Evolutionary conservation across 1,140 invertebrate genomes (phyloP), one percentile per base, ranked within the genome.

Genomic region (Steinernema feltiae): DNA sequence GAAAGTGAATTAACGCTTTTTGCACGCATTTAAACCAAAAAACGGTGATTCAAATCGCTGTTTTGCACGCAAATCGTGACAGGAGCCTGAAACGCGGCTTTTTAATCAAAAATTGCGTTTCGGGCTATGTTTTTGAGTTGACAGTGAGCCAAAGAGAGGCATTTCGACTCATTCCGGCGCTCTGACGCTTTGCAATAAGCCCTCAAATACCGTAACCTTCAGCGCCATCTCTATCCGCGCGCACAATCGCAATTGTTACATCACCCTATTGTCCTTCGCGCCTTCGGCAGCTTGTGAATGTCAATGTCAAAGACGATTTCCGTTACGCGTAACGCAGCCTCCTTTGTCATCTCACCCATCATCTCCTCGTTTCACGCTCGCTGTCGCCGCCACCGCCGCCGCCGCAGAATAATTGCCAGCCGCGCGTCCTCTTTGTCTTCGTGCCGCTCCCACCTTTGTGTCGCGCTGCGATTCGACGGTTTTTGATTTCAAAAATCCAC

Each of bases 341-440:
- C 35, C 35, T 41, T 41, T 41, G 35, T 41, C 35, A 41, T 41
- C 35, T 7, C 35, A 7, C 35, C 18, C 35, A 7, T 41, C 35
- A 7, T 7, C 35, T 41, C 35, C 35, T 41, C 35, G 18, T 41
- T 41, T 41, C 35, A 41, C 35, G 35, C 35, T 41, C 35, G 35
- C 18, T 18, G 18, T 41, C 18, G 35, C 35, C 35, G 35, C 35
- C 18, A n/a, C 18, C 24, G 53, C 24, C 53, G 24, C 15, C 53
- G 53, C 15, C 2, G 53, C 53, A 63, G 24, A 63, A 63, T 63
- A 63, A 63, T 63, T 63, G 53, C 53, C 53, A 63, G 53, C 53
- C 53, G 53, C 53, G 53, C 24, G 53, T 27, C 3, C 24, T 21
- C 24, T 63, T 63, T 7, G 7, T 21, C 24, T 27, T 27, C 53